Base-by-base conservation (phyloP, 2,113 vertebrate species). In the Alaudala cheleensis region DNA sequence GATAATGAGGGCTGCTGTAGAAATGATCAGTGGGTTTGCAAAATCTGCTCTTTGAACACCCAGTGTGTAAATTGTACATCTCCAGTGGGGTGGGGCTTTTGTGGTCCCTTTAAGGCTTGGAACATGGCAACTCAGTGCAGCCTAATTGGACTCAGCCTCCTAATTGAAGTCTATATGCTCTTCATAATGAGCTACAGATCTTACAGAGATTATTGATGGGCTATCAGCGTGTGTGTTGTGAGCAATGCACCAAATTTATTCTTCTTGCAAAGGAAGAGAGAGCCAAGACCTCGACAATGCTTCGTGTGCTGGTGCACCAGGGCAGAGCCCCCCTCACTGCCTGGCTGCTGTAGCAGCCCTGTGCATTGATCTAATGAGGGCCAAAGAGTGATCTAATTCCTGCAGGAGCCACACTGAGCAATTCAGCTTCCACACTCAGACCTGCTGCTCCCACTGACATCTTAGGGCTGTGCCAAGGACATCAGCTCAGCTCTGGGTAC, bases 1-100 rank as follows among this genome's bases (percentile, higher is more conserved):
- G 70, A 67, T 95, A 96, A 97, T 76, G 93, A 95, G 77, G 44
- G 7, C 37, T 60, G 60, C 69, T 70, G 79, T 73, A 83, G 47
- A 92, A 93, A 53, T 47, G 20, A 64, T 78, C 88, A 6, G n/a
- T 74, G 61, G n/a, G 18, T 31, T 81, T 84, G 51, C 31, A 81
- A 81, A 90, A 51, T 14, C 31, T 74, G 37, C 37, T 74, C 31
- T 57, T 72, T 76, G 70, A 80, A 9, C 51, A 51, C 34, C 51
- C 72, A 73, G 17, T 8, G 1, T 51, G 25, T 54, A 40, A 81
- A 78, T 20, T 74, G 76, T 17, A 11, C 56, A 51, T 88, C 81
- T 92, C 47, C 39, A 54, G 14, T 15, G 51, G 67, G 60, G 34
- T 53, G 2, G 9, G 47, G 51, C 64, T 85, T n/a, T 73, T 3